Evolutionary conservation across 1,140 invertebrate genomes (phyloP), one percentile per base, ranked within the genome.

Genomic region (Acromyrmex charruanus): DNA sequence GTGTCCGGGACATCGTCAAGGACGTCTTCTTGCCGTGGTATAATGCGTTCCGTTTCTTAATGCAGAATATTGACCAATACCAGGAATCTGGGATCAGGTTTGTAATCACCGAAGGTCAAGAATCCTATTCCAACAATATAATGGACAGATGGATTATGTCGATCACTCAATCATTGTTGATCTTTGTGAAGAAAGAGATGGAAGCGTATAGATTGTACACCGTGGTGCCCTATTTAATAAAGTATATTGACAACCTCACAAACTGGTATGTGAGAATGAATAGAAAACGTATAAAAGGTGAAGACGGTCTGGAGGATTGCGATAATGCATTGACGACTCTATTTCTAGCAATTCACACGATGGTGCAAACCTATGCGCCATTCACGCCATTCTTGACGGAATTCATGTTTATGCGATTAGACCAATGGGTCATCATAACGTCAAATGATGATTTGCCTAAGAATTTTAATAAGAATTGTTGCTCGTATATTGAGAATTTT

Each of bases 261-360:
- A 99, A 99, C 94, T 99, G 99, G 99, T 99, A 99, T 94, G 99
- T 99, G 10, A 96, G 99, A 81, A 98, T 99, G 97, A 99, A 99
- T 94, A 96, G 99, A 74, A 98, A 97, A 92, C 96, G 99, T 66
- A 96, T 99, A 58, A 99, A 98, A 95, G 99, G 98, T 88, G 98
- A 99, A 93, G 95, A 97, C 35, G 95, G 96, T 3, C 77, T 93
- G 21, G 95, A 96, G 18, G 99, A 99, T 92, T 99, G 98, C 92
- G 95, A 97, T 69, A 95, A 97, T 63, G 98, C 99, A 0, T 94
- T 99, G 39, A 97, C 98, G 82, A 99, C 99, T 0, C 96, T 99
- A 0, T 99, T 97, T 94, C 96, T 97, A 90, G 98, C 99, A 1
- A 94, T 99, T 14, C 98, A 98, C 90, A 97, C 97, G 69, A 99